Evolutionary conservation across 2,888 invertebrate genomes (phyloP), one percentile per base, ranked within the genome.

Genomic region (Papilio protenor): DNA sequence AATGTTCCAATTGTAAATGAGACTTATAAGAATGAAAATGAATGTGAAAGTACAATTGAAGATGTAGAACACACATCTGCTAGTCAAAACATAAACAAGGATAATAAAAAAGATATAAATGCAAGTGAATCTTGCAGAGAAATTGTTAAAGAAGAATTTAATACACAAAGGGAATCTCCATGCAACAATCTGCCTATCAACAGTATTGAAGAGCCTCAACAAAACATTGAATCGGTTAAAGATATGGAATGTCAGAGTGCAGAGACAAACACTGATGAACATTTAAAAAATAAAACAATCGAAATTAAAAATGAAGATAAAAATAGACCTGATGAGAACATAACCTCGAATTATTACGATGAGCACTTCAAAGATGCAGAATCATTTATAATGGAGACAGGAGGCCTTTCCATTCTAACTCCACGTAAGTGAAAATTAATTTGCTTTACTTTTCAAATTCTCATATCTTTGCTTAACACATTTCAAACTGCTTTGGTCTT

Each of bases 281-380:
- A 84, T 82, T 77, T 84, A 55, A 86, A 90, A 80, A 85, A 80
- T 83, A 86, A 87, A 74, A 77, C 81, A 45, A 82, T 82, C 66
- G 80, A 82, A 57, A 81, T 82, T 40, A 90, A 90, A 86, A 84
- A 83, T 86, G 89, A 87, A 77, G 89, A 88, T 45, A 92, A 91
- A 82, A 85, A 87, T 18, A 89, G 86, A 80, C 82, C 88, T 76
- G 82, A 83, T 23, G 92, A 90, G 72, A 89, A 85, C 81, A 85
- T 89, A 79, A 83, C 87, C 79, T 90, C 91, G 80, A 94, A 90
- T 83, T 93, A 91, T 85, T 94, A 96, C 86, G 96, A 96, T 89
- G 96, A 96, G 85, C 94, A 96, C 83, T 97, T 97, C 83, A 96
- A 97, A 78, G 97, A 97, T 92, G 97, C 97, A n/a, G 97, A 97